Evolutionary conservation across 2,888 invertebrate genomes (phyloP).

Genomic region (Hedya salicella): DNA sequence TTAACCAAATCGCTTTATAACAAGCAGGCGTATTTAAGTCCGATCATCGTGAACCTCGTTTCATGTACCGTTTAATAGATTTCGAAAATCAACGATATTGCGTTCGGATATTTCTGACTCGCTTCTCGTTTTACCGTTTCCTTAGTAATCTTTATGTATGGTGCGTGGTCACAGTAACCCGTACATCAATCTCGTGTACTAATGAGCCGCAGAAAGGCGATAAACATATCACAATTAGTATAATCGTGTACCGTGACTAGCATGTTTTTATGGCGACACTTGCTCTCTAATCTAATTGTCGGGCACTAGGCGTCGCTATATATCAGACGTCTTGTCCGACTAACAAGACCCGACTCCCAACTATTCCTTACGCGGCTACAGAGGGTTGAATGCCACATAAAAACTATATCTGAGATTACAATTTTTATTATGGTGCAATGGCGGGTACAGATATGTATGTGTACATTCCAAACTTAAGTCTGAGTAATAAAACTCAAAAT

Average conservation of each 20-base stretch:
- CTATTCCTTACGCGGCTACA: not conserved
- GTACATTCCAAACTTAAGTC: too few species aligned
- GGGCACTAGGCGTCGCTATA: constrained; percentile 16
- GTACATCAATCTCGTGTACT: constrained; percentile 29
- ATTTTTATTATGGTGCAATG: too few species aligned
- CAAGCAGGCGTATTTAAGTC: constrained; percentile 22
- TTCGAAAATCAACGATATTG: constrained; percentile 25
- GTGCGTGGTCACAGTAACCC: constrained; percentile 19
- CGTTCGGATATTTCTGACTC: constrained; percentile 11
- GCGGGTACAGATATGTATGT: too few species aligned
- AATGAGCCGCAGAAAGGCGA: constrained; percentile 25
- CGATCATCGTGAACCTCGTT: constrained; percentile 15
- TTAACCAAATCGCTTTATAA: constrained; percentile 34
- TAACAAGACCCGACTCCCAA: not conserved
- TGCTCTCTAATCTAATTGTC: constrained; percentile 34
- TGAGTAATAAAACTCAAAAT: too few species aligned
- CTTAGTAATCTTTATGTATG: constrained; percentile 30
- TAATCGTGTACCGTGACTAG: constrained; percentile 36
- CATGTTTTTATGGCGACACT: constrained; percentile 41
- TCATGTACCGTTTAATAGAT: constrained; percentile 14
- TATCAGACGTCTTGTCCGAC: constrained; percentile 8
- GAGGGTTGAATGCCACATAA: not conserved
- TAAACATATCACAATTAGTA: constrained; percentile 42
- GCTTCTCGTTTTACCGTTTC: constrained; percentile 31
- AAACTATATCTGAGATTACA: not conserved